Evolutionary conservation across 2,888 invertebrate species (phyloP).

Genomic region (Sinhomidia bicolor): DNA sequence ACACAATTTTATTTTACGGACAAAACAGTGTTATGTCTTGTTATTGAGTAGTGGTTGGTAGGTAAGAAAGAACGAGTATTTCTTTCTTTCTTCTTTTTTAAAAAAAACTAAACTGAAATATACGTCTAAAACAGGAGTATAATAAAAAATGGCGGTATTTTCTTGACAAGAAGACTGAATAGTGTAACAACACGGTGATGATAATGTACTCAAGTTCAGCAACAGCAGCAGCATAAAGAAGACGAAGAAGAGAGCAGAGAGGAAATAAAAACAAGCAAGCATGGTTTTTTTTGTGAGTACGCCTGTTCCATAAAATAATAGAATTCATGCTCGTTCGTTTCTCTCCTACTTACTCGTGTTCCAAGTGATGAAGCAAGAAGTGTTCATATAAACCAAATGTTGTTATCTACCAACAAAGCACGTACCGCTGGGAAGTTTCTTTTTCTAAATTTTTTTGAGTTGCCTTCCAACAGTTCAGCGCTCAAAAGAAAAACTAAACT

Average conservation of each 20-base stretch:
- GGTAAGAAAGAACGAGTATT: neutral
- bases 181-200: constrained; percentile 27
- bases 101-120: neutral
- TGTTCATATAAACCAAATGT: constrained; percentile 68
- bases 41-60: too few species aligned
- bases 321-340: constrained; percentile 54
- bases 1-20: neutral
- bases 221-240: too few species aligned
- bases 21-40: neutral
- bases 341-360: constrained; percentile 17
- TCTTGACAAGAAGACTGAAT: constrained; percentile 16
- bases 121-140: constrained; percentile 1
- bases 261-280: neutral
- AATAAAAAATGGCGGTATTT: constrained; percentile 38
- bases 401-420: constrained; percentile 68
- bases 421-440: constrained; percentile 51
- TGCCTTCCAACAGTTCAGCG: neutral
- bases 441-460: too few species aligned
- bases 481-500: constrained; percentile 30
- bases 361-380: constrained; percentile 64
- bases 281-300: neutral
- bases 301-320: constrained; percentile 42
- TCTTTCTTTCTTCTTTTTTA: neutral
- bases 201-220: neutral
- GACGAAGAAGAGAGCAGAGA: neutral